Evolutionary conservation across 1,140 invertebrate genomes (phyloP), one percentile per base, ranked within the genome.

Genomic region (Scylla paramamosain): DNA sequence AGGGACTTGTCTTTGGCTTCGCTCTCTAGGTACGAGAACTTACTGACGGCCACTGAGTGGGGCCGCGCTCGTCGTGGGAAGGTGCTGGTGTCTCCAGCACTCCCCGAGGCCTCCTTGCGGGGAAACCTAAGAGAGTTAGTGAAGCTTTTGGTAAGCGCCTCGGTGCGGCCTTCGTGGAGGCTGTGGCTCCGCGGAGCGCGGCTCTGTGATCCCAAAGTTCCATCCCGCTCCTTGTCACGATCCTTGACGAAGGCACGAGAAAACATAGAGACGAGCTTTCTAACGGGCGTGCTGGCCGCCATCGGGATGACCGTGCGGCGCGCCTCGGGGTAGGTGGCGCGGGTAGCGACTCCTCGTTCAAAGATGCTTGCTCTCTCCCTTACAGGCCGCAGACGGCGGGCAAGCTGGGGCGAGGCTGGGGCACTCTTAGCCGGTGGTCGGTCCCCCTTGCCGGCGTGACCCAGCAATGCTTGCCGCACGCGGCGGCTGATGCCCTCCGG

Each of bases 331-430:
- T 82, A 91, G 48, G 95, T 93, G 46, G 87, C 82, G 20, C 95
- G 88, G 99, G 97, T 96, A 99, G 98, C 82, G 99, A 96, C 97
- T 99, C 97, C 96, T 97, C 99, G 98, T 98, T 95, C 95, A 91
- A 95, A 95, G 20, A 77, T 89, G 59, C 92, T 95, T 16, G 95
- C 95, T 59, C 93, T 95, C 83, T 95, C 92, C 52, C 52, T 90
- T 7, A 95, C 92, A 4, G 45, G 87, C 45, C 48, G 82, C 32
- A 82, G 39, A 48, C 93, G 89, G 4, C 92, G 67, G 10, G 92
- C 52, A 29, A 88, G 52, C 77, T 93, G 25, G 29, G 95, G 95
- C 29, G 95, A 90, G 46, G 77, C 87, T 52, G 95, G 95, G 52
- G 95, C 95, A 91, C 95, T 95, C 32, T 95, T 95, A 25, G 95